Conservation (phyloP, 92 coral and sea anemone genomes). For the Actinernus sp. region DNA sequence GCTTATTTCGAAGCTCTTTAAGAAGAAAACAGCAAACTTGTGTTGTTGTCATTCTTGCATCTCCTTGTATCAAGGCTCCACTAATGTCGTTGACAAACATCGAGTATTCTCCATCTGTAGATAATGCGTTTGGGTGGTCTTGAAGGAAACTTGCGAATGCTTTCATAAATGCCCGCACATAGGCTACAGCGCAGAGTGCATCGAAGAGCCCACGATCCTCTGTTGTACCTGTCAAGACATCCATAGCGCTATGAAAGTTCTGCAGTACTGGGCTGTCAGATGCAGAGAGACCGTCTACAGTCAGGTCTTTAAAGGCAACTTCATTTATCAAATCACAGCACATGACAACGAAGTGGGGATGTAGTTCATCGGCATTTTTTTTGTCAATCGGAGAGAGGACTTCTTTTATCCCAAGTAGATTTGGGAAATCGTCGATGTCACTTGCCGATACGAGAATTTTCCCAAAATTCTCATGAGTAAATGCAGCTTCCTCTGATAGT, state of each 20-base stretch:
- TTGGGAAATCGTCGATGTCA: conserved; percentile 69
- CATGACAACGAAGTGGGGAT: conserved; percentile 81
- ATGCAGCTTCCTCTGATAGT: conserved; percentile 54
- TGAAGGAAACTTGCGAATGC: conserved; percentile 64
- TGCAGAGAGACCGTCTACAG: conserved; percentile 44
- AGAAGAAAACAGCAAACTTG: conserved; percentile 60
- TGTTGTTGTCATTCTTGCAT: conserved; percentile 1
- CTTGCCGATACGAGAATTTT: conserved; percentile 46
- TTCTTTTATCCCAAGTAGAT: conserved; percentile 53
- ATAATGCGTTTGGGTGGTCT: conserved; percentile 14
- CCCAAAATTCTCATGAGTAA: conserved; percentile 67
- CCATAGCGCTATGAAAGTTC: conserved; percentile 61
- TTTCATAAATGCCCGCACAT: conserved; percentile 66
- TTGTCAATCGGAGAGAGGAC: conserved; percentile 61
- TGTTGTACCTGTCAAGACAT: too few species aligned
- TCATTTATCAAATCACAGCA: conserved; percentile 92
- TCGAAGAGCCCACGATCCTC: conserved; percentile 42
- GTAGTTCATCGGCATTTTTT: conserved; percentile 55
- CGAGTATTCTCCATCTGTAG: conserved; percentile 32
- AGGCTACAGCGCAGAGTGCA: conserved; percentile 81
- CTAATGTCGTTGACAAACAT: conserved; percentile 62
- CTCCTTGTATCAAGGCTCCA: conserved; percentile 32
- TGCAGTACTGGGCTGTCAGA: conserved; percentile 67
- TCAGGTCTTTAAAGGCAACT: conserved; percentile 71
- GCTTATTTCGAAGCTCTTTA: conserved; percentile 72